Conservation (phyloP, 1,140 invertebrate genomes). For the Vollenhovia emeryi region DNA sequence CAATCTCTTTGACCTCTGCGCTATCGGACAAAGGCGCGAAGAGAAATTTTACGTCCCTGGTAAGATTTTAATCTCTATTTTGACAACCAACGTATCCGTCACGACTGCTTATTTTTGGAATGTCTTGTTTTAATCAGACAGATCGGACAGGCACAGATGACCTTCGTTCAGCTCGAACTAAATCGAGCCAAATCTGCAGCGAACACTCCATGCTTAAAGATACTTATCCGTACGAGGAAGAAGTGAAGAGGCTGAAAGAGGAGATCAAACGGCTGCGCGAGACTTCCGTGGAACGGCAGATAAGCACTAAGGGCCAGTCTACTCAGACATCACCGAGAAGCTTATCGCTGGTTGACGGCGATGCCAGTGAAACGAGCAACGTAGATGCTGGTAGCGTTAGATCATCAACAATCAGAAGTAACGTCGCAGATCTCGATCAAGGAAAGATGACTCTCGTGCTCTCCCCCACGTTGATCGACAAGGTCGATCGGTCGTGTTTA, state of each 20-base stretch:
- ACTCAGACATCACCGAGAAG: conserved; percentile 70
- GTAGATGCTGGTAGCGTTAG: neutral
- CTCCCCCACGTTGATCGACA: neutral
- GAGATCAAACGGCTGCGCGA: conserved; percentile 73
- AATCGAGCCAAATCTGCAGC: neutral
- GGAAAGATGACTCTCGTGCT: neutral
- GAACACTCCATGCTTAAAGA: conserved; percentile 59
- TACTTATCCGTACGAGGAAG: conserved; percentile 67
- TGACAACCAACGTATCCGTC: neutral
- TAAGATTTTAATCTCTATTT: conserved; percentile 82
- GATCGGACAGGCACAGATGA: conserved; percentile 31
- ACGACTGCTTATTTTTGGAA: conserved; percentile 2
- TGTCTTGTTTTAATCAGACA: conserved; percentile 25
- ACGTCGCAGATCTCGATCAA: neutral
- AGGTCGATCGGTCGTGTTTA: neutral
- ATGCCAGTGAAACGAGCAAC: neutral
- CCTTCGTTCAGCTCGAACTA: neutral
- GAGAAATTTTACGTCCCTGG: conserved; percentile 90
- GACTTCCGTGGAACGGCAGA: conserved; percentile 39
- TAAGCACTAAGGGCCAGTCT: conserved; percentile 52
- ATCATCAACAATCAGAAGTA: neutral
- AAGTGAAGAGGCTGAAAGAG: conserved; percentile 63
- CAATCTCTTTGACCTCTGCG: conserved; percentile 80
- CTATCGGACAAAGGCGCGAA: conserved; percentile 89
- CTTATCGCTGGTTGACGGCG: neutral